Conservation (phyloP, 2,797 vertebrate species). For the Picus viridis region DNA sequence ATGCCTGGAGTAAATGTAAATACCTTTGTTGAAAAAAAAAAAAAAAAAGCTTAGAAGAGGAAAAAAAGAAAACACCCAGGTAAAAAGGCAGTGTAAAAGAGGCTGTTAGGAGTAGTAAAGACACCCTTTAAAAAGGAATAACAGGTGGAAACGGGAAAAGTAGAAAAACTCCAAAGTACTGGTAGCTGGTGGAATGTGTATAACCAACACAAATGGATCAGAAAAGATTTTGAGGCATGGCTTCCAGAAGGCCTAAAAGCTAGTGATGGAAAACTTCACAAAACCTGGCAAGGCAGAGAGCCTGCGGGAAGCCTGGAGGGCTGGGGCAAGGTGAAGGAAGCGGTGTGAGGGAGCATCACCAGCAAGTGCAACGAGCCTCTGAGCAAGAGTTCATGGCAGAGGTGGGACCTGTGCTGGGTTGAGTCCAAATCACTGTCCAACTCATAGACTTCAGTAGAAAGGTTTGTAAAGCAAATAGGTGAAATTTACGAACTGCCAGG, state of each 20-base stretch:
- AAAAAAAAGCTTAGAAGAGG: not conserved
- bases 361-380: not conserved
- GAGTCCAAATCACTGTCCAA: accelerated
- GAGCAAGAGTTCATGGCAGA: not conserved
- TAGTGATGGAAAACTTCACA: not conserved
- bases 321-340: not conserved
- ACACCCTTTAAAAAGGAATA: not conserved
- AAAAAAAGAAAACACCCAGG: not conserved
- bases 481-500: not conserved
- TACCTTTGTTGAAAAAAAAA: not conserved
- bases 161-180: not conserved
- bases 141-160: not conserved
- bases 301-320: accelerated
- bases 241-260: not conserved
- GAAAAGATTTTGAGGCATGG: not conserved
- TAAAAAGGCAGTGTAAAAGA: not conserved
- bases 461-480: not conserved
- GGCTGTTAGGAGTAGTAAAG: not conserved
- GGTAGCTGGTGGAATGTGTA: not conserved
- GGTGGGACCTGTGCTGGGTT: accelerated
- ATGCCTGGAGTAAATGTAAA: not conserved
- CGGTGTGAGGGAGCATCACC: accelerated
- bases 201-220: not conserved
- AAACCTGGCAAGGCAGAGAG: not conserved
- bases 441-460: not conserved